A percentile compares a stretch with the other conserved stretches of the same genome.
phyloP scores from a whole-genome alignment of 2,113 vertebrate genomes.

The cattle (Bos taurus) region DNA sequence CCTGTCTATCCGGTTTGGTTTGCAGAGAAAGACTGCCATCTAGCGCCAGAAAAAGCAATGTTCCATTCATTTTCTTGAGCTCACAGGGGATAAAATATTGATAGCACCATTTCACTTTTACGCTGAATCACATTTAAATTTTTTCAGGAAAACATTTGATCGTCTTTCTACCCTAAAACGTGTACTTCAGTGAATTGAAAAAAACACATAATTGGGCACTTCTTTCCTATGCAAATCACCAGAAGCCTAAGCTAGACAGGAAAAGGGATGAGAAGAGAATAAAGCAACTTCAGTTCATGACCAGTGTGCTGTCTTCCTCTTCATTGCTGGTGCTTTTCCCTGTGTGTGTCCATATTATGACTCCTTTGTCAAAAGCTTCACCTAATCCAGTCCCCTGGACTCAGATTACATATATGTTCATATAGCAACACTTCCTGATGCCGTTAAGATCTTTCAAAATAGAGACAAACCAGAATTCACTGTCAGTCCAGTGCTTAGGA shows the following conservation, averaged over 20 bases:
- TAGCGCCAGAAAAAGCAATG: slow-evolving; percentile 8
- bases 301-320: neutral
- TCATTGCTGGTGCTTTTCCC: fast-evolving
- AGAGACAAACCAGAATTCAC: neutral
- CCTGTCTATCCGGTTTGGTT: fast-evolving
- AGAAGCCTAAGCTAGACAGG: neutral
- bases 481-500: neutral
- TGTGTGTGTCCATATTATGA: too few species aligned
- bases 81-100: fast-evolving
- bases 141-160: neutral
- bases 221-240: neutral
- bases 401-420: neutral
- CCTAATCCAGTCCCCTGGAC: neutral
- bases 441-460: neutral
- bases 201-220: neutral
- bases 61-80: neutral
- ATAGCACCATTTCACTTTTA: neutral
- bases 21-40: slow-evolving; percentile 46
- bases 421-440: neutral
- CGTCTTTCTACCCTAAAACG: neutral
- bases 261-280: neutral
- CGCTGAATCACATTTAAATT: neutral
- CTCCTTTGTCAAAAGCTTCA: neutral
- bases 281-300: neutral
- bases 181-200: neutral